These are phyloP conservation scores for Urosaurus nigricauda DNA, from an alignment of 2,797 vertebrate genomes.

Conservation along the genomic window DNA sequence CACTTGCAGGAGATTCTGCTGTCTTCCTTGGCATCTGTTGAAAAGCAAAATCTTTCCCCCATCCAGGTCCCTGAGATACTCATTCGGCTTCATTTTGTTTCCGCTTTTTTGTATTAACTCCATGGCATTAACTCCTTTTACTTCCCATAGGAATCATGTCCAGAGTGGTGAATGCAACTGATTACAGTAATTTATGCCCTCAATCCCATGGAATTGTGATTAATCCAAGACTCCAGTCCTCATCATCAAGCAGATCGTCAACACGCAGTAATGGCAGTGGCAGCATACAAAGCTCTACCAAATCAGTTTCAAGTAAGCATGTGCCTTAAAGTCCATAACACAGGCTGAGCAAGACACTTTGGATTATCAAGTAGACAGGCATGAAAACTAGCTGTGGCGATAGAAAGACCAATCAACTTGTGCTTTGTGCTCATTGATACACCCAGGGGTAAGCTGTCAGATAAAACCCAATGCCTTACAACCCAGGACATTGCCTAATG, in stretches of 20 bases:
- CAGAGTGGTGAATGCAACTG: slow-evolving; percentile 14
- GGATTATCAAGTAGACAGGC: not conserved
- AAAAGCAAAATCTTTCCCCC: not conserved
- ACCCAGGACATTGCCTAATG: no score
- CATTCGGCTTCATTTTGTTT: not conserved
- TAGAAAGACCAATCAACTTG: not conserved
- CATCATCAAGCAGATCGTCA: not conserved
- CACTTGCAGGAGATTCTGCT: not conserved
- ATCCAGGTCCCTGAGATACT: no score
- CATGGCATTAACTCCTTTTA: slow-evolving; percentile 10
- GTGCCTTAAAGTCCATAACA: not conserved
- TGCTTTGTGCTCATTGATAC: not conserved
- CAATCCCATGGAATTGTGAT: slow-evolving; percentile 54
- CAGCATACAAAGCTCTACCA: slow-evolving; percentile 33
- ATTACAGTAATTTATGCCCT: slow-evolving; percentile 44
- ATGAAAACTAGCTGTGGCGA: not conserved
- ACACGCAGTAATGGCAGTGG: slow-evolving; percentile 12
- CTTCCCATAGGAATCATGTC: slow-evolving; percentile 9
- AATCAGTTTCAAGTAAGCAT: slow-evolving; percentile 46
- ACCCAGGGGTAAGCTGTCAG: not conserved
- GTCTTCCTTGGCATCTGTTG: not conserved
- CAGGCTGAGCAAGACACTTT: not conserved
- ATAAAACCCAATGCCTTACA: not conserved
- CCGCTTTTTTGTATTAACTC: not conserved
- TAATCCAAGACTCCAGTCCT: slow-evolving; percentile 41